Conservation (phyloP, 1,140 invertebrate species). For the Trachelipus rathkii region DNA sequence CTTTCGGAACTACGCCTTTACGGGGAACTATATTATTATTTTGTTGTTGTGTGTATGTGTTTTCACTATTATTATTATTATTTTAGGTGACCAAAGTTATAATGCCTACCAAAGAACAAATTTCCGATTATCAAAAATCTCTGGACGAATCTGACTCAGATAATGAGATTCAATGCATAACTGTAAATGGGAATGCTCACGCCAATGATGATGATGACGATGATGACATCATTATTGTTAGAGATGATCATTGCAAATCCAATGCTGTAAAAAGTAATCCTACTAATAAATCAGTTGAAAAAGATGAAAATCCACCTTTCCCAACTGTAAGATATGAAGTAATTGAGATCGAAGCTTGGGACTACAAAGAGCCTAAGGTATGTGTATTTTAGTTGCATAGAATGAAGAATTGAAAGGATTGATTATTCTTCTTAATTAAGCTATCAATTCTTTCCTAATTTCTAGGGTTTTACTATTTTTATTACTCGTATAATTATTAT, state of each 20-base stretch:
- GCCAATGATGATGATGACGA: constrained; percentile 27
- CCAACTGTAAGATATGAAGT: constrained; percentile 69
- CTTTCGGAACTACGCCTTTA: no score
- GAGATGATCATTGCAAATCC: constrained; percentile 17
- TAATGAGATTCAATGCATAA: constrained; percentile 29
- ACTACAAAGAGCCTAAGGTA: constrained; percentile 31
- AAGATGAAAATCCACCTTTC: constrained; percentile 53
- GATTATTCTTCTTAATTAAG: no score
- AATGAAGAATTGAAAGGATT: neutral
- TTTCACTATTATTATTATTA: neutral
- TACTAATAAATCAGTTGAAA: constrained; percentile 32
- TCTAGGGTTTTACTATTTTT: no score
- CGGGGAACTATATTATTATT: no score
- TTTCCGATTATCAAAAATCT: constrained; percentile 42
- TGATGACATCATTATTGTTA: constrained; percentile 27
- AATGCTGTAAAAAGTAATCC: neutral
- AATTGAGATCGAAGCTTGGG: constrained; percentile 59
- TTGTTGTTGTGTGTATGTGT: no score
- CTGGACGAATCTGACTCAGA: constrained; percentile 42
- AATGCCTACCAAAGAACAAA: constrained; percentile 50
- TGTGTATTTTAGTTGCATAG: no score
- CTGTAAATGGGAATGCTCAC: constrained; percentile 21
- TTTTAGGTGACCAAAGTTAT: constrained; percentile 48
- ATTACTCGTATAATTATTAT: no score
- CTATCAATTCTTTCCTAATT: no score